A percentile compares a stretch with the other conserved stretches of the same genome.
These are phyloP conservation scores for Pithys albifrons DNA, from an alignment of 2,113 vertebrate species.

Conservation along the genomic window DNA sequence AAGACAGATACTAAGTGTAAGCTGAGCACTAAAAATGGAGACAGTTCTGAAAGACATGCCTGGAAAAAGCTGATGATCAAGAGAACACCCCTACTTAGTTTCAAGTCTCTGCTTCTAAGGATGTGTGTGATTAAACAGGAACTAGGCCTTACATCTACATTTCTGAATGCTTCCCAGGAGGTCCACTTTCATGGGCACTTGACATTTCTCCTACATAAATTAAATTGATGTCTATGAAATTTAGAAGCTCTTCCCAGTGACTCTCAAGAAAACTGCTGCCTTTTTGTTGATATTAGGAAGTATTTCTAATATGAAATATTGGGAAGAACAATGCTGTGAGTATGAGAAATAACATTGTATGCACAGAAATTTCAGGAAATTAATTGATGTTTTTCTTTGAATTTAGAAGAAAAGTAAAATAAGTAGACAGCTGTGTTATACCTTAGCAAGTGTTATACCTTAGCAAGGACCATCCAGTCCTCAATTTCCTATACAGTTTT, in stretches of 20 bases:
- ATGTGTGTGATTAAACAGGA: background rate
- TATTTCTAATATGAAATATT: background rate
- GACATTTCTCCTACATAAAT: slow-evolving; percentile 66
- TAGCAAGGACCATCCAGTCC: background rate
- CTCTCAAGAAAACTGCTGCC: background rate
- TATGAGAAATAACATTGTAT: background rate
- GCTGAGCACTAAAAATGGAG: background rate
- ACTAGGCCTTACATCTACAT: background rate
- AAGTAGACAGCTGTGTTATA: background rate
- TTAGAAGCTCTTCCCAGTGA: background rate
- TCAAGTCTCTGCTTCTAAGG: background rate
- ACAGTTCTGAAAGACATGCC: background rate
- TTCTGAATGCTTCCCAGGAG: slow-evolving; percentile 63
- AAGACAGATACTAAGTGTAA: background rate
- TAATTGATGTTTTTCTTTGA: background rate
- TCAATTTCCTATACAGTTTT: background rate
- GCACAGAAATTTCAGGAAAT: background rate
- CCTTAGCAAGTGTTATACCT: background rate
- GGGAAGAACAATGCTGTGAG: background rate
- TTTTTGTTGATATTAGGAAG: background rate
- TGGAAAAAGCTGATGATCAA: background rate
- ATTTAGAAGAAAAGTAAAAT: background rate
- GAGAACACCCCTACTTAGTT: background rate
- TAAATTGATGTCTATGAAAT: slow-evolving; percentile 49
- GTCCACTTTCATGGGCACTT: slow-evolving; percentile 40